A percentile compares a stretch with the other conserved stretches of the same genome.
Conservation (phyloP, 1,140 invertebrate species). For the Camponotus vicinus region DNA sequence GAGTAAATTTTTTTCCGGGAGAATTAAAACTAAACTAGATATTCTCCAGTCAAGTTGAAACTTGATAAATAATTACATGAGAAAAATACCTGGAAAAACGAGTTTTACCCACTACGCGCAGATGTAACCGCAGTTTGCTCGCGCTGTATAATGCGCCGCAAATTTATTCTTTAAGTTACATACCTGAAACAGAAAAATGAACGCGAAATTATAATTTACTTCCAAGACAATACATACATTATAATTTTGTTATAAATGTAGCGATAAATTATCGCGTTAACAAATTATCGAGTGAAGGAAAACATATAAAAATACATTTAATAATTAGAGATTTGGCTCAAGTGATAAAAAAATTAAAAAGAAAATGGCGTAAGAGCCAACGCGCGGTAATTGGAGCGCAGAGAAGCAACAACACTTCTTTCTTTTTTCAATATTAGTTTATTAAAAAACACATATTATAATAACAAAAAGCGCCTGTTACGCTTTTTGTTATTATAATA, state of each 20-base stretch:
- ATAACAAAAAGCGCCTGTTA: too few species aligned
- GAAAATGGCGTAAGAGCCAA: too few species aligned
- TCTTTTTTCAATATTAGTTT: too few species aligned
- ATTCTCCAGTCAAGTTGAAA: slow-evolving; percentile 11
- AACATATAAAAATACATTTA: too few species aligned
- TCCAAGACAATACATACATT: neutral
- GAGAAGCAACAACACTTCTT: too few species aligned
- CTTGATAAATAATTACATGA: slow-evolving; percentile 25
- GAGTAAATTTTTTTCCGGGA: neutral
- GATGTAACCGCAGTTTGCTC: neutral
- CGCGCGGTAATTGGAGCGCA: too few species aligned
- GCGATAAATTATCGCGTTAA: too few species aligned
- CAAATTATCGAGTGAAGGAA: too few species aligned
- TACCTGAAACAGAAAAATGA: slow-evolving; percentile 50
- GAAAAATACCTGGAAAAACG: neutral
- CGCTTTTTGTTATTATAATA: too few species aligned
- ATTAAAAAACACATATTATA: too few species aligned
- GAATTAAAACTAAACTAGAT: slow-evolving; percentile 18
- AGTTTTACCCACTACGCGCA: neutral
- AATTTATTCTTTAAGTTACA: slow-evolving; percentile 17
- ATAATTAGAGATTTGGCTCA: too few species aligned
- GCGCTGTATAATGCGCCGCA: neutral
- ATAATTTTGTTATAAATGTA: neutral
- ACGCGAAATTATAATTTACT: neutral
- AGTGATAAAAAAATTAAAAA: too few species aligned